These are phyloP conservation scores for Drosophila kikkawai DNA, from an alignment of 1,140 invertebrate genomes.

Conservation along the genomic window DNA sequence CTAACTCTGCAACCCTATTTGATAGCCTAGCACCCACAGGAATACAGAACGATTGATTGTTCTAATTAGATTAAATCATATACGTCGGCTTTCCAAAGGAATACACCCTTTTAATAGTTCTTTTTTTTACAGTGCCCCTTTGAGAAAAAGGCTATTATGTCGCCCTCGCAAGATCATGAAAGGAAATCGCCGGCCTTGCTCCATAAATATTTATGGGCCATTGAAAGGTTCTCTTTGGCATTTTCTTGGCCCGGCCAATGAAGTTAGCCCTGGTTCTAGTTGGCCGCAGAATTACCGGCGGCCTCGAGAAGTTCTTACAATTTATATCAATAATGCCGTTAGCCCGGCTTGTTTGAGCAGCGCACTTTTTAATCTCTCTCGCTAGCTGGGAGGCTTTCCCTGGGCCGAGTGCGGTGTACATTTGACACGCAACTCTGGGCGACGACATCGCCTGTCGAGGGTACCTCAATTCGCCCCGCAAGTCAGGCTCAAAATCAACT, in stretches of 20 bases:
- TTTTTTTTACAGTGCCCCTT: constrained; percentile 5
- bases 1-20: background rate
- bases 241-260: constrained; percentile 37
- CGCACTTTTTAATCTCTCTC: constrained; percentile 68
- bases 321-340: constrained; percentile 79
- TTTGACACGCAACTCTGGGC: constrained; percentile 73
- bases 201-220: constrained; percentile 74
- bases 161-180: constrained; percentile 31
- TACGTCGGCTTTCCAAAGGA: background rate
- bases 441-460: constrained; percentile 56
- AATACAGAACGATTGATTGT: background rate
- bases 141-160: constrained; percentile 7
- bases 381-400: constrained; percentile 14
- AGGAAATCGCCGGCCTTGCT: constrained; percentile 13
- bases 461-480: constrained; percentile 27
- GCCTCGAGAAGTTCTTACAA: constrained; percentile 52
- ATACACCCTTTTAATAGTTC: background rate
- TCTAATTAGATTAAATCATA: too few relatives aligned
- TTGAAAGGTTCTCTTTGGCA: constrained; percentile 53
- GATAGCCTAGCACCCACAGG: background rate
- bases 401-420: constrained; percentile 43
- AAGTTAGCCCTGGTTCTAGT: constrained; percentile 40
- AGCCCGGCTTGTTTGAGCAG: constrained; percentile 44
- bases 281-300: constrained; percentile 25
- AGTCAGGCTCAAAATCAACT: constrained; percentile 72